These are phyloP conservation scores for Dyspetes luteomarginatus DNA, from an alignment of 2,888 invertebrate genomes.

Conservation along the genomic window DNA sequence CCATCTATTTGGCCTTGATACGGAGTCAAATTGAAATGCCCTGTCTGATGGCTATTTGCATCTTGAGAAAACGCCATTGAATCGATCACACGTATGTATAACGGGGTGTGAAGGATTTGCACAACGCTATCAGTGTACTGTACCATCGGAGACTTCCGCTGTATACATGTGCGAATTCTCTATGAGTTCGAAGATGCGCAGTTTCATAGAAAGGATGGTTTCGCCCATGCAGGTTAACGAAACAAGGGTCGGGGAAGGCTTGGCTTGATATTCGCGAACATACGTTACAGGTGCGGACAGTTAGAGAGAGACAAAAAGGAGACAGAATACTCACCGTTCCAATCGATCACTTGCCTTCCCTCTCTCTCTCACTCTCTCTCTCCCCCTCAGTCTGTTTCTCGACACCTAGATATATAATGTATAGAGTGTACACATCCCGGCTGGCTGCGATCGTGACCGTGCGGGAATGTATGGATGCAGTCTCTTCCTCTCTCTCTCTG, in stretches of 20 bases:
- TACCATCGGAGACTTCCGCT: too few species aligned
- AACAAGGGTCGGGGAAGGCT: background rate
- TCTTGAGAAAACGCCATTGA: too few species aligned
- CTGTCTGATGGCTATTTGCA: too few species aligned
- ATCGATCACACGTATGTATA: too few species aligned
- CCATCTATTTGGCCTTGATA: too few species aligned
- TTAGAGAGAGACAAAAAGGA: background rate
- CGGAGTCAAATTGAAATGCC: too few species aligned
- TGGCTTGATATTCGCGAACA: too few species aligned
- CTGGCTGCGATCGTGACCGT: constrained; percentile 57
- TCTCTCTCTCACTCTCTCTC: constrained; percentile 1
- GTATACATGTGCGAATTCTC: background rate
- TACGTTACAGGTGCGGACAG: constrained; percentile 41
- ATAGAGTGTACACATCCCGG: constrained; percentile 43
- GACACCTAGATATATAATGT: constrained; percentile 54
- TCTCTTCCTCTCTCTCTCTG: constrained; percentile 22
- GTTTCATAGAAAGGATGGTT: background rate
- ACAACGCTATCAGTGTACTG: too few species aligned
- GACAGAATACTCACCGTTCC: constrained; percentile 17
- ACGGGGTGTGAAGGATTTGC: too few species aligned
- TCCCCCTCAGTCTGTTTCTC: constrained; percentile 42
- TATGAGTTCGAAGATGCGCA: background rate
- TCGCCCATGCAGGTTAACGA: background rate
- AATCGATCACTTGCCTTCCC: constrained; percentile 48
- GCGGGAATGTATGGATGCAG: constrained; percentile 39